Evolutionary conservation across 1,140 invertebrate species (phyloP), one percentile per base, ranked within the genome.

Genomic region (Pseudomyrmex flavicornis): DNA sequence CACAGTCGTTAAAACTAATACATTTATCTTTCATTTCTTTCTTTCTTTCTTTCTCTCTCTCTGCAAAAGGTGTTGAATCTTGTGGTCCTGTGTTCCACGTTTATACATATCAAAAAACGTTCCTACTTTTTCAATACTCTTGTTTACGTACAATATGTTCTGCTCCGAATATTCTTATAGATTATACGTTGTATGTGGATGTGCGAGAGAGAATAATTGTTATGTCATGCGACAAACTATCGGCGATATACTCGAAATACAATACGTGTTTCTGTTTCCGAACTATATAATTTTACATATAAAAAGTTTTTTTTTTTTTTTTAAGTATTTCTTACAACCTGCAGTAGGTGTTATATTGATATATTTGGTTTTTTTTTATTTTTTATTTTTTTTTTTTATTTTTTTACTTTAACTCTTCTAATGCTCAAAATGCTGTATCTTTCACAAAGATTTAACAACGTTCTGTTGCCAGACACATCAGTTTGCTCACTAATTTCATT

Each of bases 311-410:
- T 84, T 89, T 80, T 89, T 89, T 88, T 22, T 22, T 22, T 26
- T 26, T 26, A 86, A 88, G 80, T 89, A 88, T 83, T 68, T 88
- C 88, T 89, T 86, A 86, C 80, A 89, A 89, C 66, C 84, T 88
- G 86, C 86, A 85, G 54, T 79, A 87, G 66, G 63, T 63, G 76
- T 88, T 59, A 85, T 87, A 83, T 35, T 7, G 35, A 35, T 35
- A 35, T 35, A 35, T 35, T 35, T 35, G 35, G 2, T 35, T 35
- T 35, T 35, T 35, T 7, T 35, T 35, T 0, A n/a, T 35, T 7
- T 35, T 26, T 26, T 26, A 1, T 26, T 26, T 35, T 35, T 35
- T 35, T 35, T 35, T 35, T 7, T 35, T 35, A 7, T 35, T 35
- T 7, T 35, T 35, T 35, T 35, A 35, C 35, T 35, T 35, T 35